These are phyloP conservation scores for Euschistus heros DNA, from an alignment of 1,140 invertebrate genomes.

Conservation along the genomic window DNA sequence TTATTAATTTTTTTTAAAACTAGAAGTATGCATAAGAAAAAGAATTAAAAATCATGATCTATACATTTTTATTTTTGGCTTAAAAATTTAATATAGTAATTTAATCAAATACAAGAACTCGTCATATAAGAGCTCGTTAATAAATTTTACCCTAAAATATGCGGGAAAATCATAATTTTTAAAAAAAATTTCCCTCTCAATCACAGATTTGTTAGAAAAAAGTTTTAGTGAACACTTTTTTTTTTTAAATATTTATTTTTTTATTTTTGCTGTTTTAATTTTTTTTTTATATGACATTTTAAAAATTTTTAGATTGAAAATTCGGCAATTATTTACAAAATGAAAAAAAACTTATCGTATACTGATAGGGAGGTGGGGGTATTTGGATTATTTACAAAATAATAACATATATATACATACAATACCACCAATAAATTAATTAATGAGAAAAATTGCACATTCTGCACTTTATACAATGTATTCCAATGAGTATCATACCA, in stretches of 20 bases:
- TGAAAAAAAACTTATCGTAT: slow-evolving; percentile 9
- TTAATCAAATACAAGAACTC: background rate
- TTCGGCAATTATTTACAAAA: slow-evolving; percentile 9
- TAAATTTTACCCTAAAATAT: background rate
- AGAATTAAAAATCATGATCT: background rate
- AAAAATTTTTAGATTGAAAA: background rate
- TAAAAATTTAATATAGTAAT: too few relatives aligned
- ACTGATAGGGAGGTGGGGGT: background rate
- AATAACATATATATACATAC: slow-evolving; percentile 10
- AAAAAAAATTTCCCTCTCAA: background rate
- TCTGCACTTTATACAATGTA: background rate
- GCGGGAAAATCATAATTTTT: background rate
- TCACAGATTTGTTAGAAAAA: slow-evolving; percentile 12
- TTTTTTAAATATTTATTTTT: background rate
- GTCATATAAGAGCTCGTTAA: background rate
- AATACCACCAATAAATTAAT: slow-evolving; percentile 17
- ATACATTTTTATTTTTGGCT: background rate
- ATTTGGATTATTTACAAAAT: slow-evolving; percentile 2
- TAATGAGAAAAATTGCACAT: slow-evolving; percentile 8
- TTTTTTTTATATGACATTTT: background rate
- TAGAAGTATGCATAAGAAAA: background rate
- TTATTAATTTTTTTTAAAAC: background rate
- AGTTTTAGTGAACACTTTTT: slow-evolving; percentile 10
- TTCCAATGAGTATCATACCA: background rate
- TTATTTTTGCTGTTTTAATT: background rate